Evolutionary conservation across 37 sponge, comb jelly and placozoan genomes (phyloP).

Genomic region (Axinella damicornis): DNA sequence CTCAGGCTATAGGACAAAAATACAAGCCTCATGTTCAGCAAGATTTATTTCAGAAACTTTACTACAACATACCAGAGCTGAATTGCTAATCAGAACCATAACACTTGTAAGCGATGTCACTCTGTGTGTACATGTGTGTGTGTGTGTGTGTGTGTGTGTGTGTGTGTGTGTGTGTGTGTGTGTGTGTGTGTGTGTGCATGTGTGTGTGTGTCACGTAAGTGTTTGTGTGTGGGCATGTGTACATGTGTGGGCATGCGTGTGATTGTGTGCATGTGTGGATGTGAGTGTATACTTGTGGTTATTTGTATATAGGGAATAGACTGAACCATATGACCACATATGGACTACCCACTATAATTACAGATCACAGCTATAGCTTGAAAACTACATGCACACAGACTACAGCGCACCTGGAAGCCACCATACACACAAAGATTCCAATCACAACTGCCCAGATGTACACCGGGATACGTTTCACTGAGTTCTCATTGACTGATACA

Average conservation of each 20-base stretch:
- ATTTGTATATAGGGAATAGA: background rate
- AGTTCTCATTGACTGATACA: conserved; percentile 32
- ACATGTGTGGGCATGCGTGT: background rate
- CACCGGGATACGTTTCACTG: conserved; percentile 40
- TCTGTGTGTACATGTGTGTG: conserved; percentile 36
- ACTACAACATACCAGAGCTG: background rate
- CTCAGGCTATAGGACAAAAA: conserved; percentile 29
- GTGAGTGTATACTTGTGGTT: background rate
- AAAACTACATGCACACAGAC: too few relatives aligned
- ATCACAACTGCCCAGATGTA: conserved; percentile 57
- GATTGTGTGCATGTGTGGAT: too few relatives aligned
- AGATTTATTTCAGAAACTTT: background rate
- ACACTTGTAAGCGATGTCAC: background rate
- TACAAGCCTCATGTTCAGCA: background rate
- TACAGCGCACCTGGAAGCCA: conserved; percentile 55
- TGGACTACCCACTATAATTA: too few relatives aligned
- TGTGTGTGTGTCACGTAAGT: background rate
- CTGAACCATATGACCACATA: too few relatives aligned
- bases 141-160: background rate
- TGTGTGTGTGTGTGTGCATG: background rate
- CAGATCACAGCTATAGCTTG: too few relatives aligned
- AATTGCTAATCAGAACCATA: background rate
- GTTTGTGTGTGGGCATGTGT: background rate
- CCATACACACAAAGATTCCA: background rate
- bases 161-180: background rate